Percentiles rank a stretch among this genome's conserved stretches.
phyloP scores from a whole-genome alignment of 2,797 vertebrate species.

The Prionace glauca region DNA sequence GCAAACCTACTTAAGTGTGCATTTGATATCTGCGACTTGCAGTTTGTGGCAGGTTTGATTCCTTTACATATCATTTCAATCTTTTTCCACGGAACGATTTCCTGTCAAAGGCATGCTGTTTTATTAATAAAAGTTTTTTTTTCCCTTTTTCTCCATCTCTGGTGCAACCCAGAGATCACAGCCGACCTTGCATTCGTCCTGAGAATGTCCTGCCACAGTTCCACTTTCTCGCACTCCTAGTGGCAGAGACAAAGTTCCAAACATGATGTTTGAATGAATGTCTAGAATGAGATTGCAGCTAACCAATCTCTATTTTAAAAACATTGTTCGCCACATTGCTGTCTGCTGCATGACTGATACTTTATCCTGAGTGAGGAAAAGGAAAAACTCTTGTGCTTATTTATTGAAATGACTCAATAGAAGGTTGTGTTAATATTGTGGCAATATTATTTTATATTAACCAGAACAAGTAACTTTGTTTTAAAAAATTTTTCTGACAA shows the following conservation, averaged over 20 bases:
- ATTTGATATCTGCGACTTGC: slow-evolving; percentile 26
- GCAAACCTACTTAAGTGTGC: slow-evolving; percentile 27
- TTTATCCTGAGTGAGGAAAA: not conserved
- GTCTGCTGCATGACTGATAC: not conserved
- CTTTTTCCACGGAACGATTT: not conserved
- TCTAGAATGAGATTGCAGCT: not conserved
- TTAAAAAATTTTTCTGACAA: not conserved
- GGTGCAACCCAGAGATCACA: not conserved
- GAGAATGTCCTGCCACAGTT: not conserved
- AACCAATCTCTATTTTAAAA: not conserved
- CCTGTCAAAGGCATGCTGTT: not conserved
- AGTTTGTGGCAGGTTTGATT: slow-evolving; percentile 20
- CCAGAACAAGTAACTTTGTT: not conserved
- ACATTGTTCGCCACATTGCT: not conserved
- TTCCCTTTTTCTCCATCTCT: not conserved
- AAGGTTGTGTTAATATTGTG: no score
- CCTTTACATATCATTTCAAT: slow-evolving; percentile 15
- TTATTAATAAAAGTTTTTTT: not conserved
- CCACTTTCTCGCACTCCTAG: not conserved
- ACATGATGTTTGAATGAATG: not conserved
- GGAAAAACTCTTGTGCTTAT: not conserved
- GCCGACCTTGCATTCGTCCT: not conserved
- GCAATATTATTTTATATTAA: not conserved
- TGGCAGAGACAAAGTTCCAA: not conserved
- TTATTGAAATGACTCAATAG: not conserved